Conservation (phyloP, 35 echinoderm and acorn worm species). For the Patiria miniata region DNA sequence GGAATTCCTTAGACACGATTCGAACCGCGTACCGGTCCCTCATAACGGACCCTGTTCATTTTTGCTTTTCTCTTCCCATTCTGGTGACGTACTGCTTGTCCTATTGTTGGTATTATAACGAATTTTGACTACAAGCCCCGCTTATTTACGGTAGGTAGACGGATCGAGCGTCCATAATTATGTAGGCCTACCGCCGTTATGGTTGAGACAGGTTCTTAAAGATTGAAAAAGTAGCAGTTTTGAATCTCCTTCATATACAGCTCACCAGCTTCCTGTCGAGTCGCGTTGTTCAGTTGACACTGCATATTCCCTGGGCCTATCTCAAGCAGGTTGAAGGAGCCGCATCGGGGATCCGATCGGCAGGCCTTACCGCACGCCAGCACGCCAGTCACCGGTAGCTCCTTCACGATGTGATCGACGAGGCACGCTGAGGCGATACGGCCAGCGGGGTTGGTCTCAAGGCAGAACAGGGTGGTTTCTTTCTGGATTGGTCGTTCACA, state of each 20-base stretch:
- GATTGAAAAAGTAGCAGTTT: not conserved
- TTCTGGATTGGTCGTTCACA: not conserved
- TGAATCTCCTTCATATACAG: not conserved
- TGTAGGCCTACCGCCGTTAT: too few species aligned
- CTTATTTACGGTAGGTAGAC: too few species aligned
- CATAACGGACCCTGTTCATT: too few species aligned
- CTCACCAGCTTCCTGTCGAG: not conserved
- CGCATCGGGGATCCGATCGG: not conserved
- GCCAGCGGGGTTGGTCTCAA: not conserved
- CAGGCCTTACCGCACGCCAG: not conserved
- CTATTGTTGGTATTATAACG: too few species aligned
- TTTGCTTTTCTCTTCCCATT: too few species aligned
- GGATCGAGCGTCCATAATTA: too few species aligned
- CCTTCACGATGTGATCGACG: not conserved
- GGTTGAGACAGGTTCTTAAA: too few species aligned
- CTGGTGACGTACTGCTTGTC: too few species aligned
- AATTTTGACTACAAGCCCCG: too few species aligned
- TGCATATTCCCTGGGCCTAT: not conserved
- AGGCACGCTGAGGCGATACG: not conserved
- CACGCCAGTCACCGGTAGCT: not conserved
- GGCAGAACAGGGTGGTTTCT: not conserved
- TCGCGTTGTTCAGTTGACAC: not conserved
- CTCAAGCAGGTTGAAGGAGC: constrained; percentile 4
- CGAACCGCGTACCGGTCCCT: too few species aligned
- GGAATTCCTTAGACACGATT: too few species aligned